These are phyloP conservation scores for Hydriomena furcata DNA, from an alignment of 2,888 invertebrate species.

Conservation along the genomic window DNA sequence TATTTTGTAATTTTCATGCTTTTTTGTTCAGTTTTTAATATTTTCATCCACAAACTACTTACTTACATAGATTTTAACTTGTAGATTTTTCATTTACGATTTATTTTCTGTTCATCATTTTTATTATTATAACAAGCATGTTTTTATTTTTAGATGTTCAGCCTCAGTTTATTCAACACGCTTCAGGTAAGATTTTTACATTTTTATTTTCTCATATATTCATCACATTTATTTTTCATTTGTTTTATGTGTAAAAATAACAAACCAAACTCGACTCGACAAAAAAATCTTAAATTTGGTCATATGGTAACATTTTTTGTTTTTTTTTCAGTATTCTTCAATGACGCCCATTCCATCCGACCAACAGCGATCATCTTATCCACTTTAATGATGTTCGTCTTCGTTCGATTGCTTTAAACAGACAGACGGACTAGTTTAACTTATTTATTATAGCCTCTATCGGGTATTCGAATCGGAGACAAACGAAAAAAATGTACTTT, in stretches of 20 bases:
- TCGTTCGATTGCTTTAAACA: constrained; percentile 71
- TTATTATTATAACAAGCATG: constrained; percentile 39
- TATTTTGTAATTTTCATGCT: too few species aligned
- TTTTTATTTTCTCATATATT: constrained; percentile 23
- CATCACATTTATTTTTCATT: constrained; percentile 12
- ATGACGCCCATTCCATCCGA: constrained; percentile 48
- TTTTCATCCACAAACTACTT: background rate
- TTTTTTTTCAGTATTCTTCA: constrained; percentile 57
- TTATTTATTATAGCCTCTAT: constrained; percentile 67
- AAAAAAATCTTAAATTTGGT: too few species aligned
- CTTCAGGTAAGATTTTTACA: constrained; percentile 64
- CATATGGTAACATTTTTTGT: background rate
- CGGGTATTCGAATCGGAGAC: constrained; percentile 45
- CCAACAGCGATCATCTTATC: constrained; percentile 50
- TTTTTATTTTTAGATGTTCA: constrained; percentile 60
- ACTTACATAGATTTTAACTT: too few species aligned
- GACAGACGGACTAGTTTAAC: constrained; percentile 46
- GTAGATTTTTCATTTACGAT: background rate
- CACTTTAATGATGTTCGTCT: constrained; percentile 64
- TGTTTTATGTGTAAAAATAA: too few species aligned
- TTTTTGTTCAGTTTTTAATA: too few species aligned
- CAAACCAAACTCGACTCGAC: too few species aligned
- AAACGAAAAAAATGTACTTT: constrained; percentile 26
- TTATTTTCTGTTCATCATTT: constrained; percentile 4
- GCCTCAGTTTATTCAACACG: constrained; percentile 63